A percentile compares a stretch with the other conserved stretches of the same genome.
phyloP scores from a whole-genome alignment of 2,113 vertebrate genomes.

The Microtus richardsoni region DNA sequence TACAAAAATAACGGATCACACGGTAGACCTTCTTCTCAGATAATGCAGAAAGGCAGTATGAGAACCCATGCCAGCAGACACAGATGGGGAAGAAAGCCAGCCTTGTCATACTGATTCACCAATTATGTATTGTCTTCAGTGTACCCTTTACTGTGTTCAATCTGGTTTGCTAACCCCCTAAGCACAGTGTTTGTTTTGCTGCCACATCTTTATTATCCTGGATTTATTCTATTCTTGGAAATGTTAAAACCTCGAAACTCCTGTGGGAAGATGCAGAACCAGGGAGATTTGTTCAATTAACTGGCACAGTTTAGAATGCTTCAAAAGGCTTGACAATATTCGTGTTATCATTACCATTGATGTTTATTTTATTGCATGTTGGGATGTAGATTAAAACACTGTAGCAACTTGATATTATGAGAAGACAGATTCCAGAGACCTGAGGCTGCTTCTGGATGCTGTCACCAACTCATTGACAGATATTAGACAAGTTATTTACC shows the following conservation, averaged over 20 bases:
- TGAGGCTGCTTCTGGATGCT: background rate
- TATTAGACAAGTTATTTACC: background rate
- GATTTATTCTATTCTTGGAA: slow-evolving; percentile 75
- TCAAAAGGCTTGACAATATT: slow-evolving; percentile 59
- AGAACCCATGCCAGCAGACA: slow-evolving; percentile 69
- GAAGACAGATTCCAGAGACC: background rate
- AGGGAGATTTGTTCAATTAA: slow-evolving; percentile 75
- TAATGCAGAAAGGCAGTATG: background rate
- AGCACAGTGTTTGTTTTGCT: slow-evolving; percentile 72
- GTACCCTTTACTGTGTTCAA: slow-evolving; percentile 59
- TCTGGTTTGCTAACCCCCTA: slow-evolving; percentile 71
- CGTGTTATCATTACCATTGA: slow-evolving; percentile 31
- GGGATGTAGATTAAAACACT: slow-evolving; percentile 21
- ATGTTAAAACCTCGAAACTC: slow-evolving; percentile 75
- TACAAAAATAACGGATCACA: background rate
- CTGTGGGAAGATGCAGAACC: slow-evolving; percentile 62
- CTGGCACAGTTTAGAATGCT: slow-evolving; percentile 60
- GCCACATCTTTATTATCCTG: slow-evolving; percentile 77
- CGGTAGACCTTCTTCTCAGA: slow-evolving; percentile 21
- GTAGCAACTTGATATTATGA: background rate
- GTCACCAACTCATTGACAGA: background rate
- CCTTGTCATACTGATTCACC: slow-evolving; percentile 75
- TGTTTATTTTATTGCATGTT: slow-evolving; percentile 54
- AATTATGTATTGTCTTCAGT: slow-evolving; percentile 72
- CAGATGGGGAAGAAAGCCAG: slow-evolving; percentile 65